phyloP scores from a whole-genome alignment of 2,113 vertebrate species.

The Syrrhaptes paradoxus region DNA sequence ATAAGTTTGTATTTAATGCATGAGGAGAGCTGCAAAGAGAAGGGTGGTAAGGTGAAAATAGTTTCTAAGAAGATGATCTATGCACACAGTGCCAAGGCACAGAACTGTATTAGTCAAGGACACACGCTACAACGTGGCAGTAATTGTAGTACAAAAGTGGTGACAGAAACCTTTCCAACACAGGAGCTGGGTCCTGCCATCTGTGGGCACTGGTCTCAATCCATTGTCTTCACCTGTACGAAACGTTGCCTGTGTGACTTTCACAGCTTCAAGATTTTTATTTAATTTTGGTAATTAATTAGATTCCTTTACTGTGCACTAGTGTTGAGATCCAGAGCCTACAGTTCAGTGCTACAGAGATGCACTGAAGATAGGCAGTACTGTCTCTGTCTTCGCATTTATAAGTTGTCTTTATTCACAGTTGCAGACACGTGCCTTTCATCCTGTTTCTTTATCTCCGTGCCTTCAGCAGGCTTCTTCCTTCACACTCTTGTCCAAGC shows the following conservation, averaged over 20 bases:
- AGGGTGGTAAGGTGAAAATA: not conserved
- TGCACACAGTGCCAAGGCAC: not conserved
- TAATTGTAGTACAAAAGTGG: not conserved
- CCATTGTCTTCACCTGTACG: not conserved
- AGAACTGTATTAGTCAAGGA: not conserved
- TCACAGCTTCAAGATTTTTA: not conserved
- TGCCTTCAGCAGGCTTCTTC: too few species aligned
- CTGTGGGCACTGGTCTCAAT: not conserved
- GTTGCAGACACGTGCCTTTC: too few species aligned
- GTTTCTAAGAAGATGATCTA: not conserved
- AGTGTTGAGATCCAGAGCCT: too few species aligned
- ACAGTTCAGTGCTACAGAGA: too few species aligned
- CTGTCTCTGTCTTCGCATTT: too few species aligned
- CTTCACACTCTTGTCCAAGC: too few species aligned
- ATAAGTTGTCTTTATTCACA: too few species aligned
- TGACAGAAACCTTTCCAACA: not conserved
- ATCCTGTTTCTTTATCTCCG: too few species aligned
- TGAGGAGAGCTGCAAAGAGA: not conserved
- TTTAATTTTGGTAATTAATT: too few species aligned
- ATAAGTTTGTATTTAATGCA: not conserved
- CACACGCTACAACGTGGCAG: accelerated
- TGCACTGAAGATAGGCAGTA: too few species aligned
- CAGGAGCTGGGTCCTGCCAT: too few species aligned
- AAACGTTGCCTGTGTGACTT: not conserved
- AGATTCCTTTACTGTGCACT: too few species aligned